Conservation (phyloP, 2,797 vertebrate species). For the Meda fulgida region DNA sequence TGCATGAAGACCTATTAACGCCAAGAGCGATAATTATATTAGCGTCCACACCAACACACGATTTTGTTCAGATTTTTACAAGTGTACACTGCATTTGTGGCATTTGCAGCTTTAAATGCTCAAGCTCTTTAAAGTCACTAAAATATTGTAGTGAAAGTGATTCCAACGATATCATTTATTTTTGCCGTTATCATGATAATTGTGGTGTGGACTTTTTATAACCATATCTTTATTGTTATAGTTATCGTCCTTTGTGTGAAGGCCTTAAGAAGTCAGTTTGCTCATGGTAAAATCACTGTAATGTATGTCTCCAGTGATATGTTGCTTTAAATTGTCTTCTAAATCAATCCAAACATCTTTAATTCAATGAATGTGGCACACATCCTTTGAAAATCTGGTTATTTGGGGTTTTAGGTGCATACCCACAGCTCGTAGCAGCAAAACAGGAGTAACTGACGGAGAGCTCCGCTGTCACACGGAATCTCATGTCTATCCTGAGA, state of each 20-base stretch:
- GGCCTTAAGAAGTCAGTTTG: not conserved
- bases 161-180: not conserved
- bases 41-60: not conserved
- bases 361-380: not conserved
- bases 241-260: not conserved
- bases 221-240: not conserved
- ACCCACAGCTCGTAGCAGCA: not conserved
- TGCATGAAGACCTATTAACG: not conserved
- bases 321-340: not conserved
- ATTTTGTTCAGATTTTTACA: not conserved
- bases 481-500: constrained; percentile 20
- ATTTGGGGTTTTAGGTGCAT: not conserved
- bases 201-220: not conserved
- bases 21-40: not conserved
- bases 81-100: not conserved
- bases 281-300: not conserved
- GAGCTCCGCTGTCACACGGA: not conserved
- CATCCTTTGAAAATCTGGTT: not conserved
- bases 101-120: not conserved
- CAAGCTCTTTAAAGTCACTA: not conserved
- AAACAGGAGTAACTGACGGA: constrained; percentile 14
- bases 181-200: not conserved
- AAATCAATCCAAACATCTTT: not conserved
- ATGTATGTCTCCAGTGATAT: not conserved
- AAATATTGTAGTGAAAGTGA: not conserved